Evolutionary conservation across 2,888 invertebrate species (phyloP).

Genomic region (Himalopsyche japonica): DNA sequence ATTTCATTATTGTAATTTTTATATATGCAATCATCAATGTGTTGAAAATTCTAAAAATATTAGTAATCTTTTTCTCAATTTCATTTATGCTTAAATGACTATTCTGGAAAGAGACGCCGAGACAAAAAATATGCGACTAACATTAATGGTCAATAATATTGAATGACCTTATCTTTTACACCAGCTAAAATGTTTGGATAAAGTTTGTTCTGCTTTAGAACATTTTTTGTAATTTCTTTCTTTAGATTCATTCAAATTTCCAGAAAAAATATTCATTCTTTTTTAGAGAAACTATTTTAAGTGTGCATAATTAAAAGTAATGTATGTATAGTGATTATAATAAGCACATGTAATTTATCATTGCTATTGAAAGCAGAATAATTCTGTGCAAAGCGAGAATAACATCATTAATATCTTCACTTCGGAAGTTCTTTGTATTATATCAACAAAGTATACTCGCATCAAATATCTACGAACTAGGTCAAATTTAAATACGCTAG

Average conservation of each 20-base stretch:
- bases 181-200: too few species aligned
- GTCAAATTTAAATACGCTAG: conserved; percentile 1
- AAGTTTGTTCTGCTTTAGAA: too few species aligned
- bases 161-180: too few species aligned
- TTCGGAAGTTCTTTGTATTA: background rate
- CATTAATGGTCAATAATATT: too few species aligned
- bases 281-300: background rate
- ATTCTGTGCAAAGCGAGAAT: background rate
- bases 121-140: too few species aligned
- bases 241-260: background rate
- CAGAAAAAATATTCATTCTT: background rate
- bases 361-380: background rate
- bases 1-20: too few species aligned
- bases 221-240: background rate
- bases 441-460: background rate
- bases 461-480: background rate
- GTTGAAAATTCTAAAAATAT: too few species aligned
- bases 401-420: background rate
- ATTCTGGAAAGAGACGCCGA: too few species aligned
- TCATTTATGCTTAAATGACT: too few species aligned
- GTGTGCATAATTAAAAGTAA: background rate
- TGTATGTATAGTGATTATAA: background rate
- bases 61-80: too few species aligned
- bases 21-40: too few species aligned
- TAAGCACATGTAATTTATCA: background rate